These are phyloP conservation scores for Diaprepes abbreviatus DNA, from an alignment of 2,888 invertebrate genomes.

Conservation along the genomic window DNA sequence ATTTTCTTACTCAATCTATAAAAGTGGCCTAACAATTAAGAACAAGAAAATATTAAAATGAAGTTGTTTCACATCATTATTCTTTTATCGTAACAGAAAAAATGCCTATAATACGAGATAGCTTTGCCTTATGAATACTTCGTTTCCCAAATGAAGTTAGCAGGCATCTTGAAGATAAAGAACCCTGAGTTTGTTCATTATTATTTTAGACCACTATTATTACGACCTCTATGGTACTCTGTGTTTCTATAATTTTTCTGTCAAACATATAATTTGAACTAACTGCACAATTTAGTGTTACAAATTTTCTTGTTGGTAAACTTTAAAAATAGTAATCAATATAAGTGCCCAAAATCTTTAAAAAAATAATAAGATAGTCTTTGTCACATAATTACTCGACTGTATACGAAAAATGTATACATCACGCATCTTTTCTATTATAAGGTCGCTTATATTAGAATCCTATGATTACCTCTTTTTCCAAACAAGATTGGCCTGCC, in stretches of 20 bases:
- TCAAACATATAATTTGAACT: constrained; percentile 28
- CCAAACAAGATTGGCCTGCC: not conserved
- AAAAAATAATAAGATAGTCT: no score
- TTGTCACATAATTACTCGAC: no score
- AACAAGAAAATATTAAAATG: no score
- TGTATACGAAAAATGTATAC: no score
- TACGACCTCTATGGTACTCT: constrained; percentile 26
- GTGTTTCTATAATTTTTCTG: constrained; percentile 21
- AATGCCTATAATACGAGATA: no score
- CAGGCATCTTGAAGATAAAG: not conserved
- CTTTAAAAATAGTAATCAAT: no score
- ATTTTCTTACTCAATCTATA: no score
- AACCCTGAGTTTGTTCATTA: not conserved
- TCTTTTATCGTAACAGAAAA: no score
- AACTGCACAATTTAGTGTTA: constrained; percentile 21
- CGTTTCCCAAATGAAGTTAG: not conserved
- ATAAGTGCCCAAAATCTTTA: no score
- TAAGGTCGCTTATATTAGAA: not conserved
- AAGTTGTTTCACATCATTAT: no score
- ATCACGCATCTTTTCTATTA: constrained; percentile 9
- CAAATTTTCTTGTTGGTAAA: constrained; percentile 29
- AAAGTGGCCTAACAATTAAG: no score
- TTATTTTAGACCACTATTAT: constrained; percentile 19
- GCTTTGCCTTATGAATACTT: not conserved
- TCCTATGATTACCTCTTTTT: not conserved